Evolutionary conservation across 2,888 invertebrate genomes (phyloP).

Genomic region (Rhyacophila evoluta): DNA sequence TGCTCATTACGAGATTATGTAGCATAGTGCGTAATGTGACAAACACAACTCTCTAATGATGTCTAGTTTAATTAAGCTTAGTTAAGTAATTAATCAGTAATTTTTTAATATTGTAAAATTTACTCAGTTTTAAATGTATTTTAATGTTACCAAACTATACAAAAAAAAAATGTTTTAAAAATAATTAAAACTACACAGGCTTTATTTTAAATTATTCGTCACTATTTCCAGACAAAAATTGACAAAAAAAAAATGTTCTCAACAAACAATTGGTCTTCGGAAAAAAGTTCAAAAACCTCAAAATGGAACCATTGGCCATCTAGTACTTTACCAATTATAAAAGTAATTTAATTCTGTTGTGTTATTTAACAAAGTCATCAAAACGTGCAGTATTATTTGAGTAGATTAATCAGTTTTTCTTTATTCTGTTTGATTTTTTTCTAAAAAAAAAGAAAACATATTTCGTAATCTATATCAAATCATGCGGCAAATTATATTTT

Average conservation of each 20-base stretch:
- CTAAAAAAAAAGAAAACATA: neutral
- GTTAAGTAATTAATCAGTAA: no score
- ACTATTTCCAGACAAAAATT: neutral
- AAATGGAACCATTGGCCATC: neutral
- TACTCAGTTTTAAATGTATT: no score
- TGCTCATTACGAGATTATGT: no score
- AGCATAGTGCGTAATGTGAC: no score
- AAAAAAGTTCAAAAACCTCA: neutral
- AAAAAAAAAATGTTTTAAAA: neutral
- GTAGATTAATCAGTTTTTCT: neutral
- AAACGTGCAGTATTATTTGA: constrained; percentile 9
- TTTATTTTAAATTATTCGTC: neutral
- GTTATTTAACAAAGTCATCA: constrained; percentile 12
- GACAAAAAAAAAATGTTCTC: neutral
- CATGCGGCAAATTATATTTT: constrained; percentile 17
- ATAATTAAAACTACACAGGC: neutral
- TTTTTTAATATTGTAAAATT: no score
- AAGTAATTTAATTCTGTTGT: constrained; percentile 19
- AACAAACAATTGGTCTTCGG: neutral
- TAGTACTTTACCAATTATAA: constrained; percentile 7
- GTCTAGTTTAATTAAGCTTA: no score
- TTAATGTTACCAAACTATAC: neutral
- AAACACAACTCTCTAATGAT: no score
- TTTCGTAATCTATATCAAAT: neutral
- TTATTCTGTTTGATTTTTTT: no score